Evolutionary conservation across 2,888 invertebrate species (phyloP), one percentile per base, ranked within the genome.

Genomic region (Caenorhabditis afra): DNA sequence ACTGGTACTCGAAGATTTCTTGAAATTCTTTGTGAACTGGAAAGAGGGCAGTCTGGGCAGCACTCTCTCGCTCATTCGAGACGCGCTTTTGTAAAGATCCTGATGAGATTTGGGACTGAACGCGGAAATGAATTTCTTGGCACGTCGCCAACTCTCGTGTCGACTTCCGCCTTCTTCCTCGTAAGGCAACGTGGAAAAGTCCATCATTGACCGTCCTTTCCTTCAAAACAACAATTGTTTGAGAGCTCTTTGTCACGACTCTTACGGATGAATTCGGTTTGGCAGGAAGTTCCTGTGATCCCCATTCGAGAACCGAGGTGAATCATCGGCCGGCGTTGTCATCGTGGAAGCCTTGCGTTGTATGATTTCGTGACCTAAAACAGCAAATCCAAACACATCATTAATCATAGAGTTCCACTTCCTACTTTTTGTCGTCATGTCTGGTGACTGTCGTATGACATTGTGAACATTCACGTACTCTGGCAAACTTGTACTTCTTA

Each of bases 41-140:
- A 55, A 71, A 18, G 37, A 18, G 10, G n/a, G 18, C 14, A 55
- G 8, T 55, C 35, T 8, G 10, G n/a, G 22, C 12, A 11, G 20
- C 2, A 23, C 14, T n/a, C 53, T 11, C 12, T 61, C 18, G 12
- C 62, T 57, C 47, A 75, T 41, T 14, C 67, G 61, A 2, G 62
- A 49, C 1, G 62, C 52, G 41, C 62, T 70, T 53, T 66, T 67
- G 29, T 73, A 62, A n/a, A 83, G 45, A 52, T 83, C 81, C 49
- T 64, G 75, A 18, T 81, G 81, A 10, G 83, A 83, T 58, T 82
- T 84, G 29, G 71, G 81, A 45, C 76, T 84, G 39, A 84, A 84
- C n/a, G 82, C 81, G 0, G 81, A 81, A 12, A 84, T 82, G 59
- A 84, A 84, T 20, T 81, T 84, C 29, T 84, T 84, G 20, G 84